Base-by-base conservation (phyloP, 2,888 invertebrate genomes). In the Oscheius sp. region DNA sequence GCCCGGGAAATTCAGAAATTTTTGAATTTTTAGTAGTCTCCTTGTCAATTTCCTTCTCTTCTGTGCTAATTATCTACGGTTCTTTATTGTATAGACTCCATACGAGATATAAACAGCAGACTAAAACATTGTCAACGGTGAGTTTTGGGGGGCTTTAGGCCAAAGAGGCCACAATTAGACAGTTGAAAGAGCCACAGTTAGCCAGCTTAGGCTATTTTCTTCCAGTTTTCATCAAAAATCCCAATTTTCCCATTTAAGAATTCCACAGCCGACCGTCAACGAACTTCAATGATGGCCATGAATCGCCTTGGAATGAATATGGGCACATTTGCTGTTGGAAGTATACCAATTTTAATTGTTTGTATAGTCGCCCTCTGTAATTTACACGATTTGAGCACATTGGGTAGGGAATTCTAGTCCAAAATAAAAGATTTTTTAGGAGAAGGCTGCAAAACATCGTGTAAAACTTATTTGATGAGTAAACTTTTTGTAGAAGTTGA, bases 401-500 rank as follows among this genome's bases (percentile, higher is more conserved):
- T 85, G 9, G 85, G 83, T 35, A 71, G 61, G 52, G n/a, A n/a
- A n/a, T n/a, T n/a, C n/a, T n/a, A n/a, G n/a, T n/a, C n/a, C n/a
- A n/a, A n/a, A n/a, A n/a, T n/a, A n/a, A n/a, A 5, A 16, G 1
- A 0, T 35, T 21, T 55, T 75, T 53, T 35, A 76, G 76, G 81
- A 35, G 79, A 79, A 64, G 81, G 81, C 13, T 59, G 69, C 18
- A 81, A 80, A 49, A 71, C 64, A 9, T 80, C 80, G 0, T 86
- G 86, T 63, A 86, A 86, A 61, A 84, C 84, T 9, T 86, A 81
- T 55, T 53, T 78, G 7, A 79, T 84, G 43, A 80, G 82, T 58
- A 69, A 73, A 7, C 74, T 85, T 0, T 86, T 83, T 59, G 81
- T 85, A n/a, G 74, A 86, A 75, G 84, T 85, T 1, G 85, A 86